Conservation (phyloP, 2,113 vertebrate genomes). For the Gavialis gangeticus region DNA sequence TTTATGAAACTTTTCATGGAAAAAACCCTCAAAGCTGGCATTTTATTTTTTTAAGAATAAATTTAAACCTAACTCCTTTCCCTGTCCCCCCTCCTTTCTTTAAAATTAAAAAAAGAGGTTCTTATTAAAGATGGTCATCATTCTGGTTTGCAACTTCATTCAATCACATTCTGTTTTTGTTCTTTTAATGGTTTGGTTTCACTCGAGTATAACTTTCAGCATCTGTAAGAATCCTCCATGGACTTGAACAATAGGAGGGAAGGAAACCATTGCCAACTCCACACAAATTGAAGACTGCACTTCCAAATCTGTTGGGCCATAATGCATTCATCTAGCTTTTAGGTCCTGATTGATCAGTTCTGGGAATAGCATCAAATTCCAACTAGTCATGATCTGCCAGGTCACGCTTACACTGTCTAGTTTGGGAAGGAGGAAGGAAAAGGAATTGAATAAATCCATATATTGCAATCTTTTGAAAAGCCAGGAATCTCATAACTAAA, state of each 20-base stretch:
- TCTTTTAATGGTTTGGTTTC: slow-evolving; percentile 67
- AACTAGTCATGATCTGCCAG: slow-evolving; percentile 50
- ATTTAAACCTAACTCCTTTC: neutral
- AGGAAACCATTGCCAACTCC: slow-evolving; percentile 18
- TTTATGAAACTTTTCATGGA: neutral
- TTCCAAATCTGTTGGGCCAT: slow-evolving; percentile 46
- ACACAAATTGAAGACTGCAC: neutral
- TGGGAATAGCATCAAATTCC: slow-evolving; percentile 68
- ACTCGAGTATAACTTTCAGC: slow-evolving; percentile 46
- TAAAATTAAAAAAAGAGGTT: neutral
- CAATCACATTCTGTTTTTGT: slow-evolving; percentile 57
- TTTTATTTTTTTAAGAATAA: neutral
- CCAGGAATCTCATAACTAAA: slow-evolving; percentile 20
- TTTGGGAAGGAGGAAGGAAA: slow-evolving; percentile 35
- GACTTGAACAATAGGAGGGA: slow-evolving; percentile 50
- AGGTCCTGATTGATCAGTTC: slow-evolving; percentile 59
- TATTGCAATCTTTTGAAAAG: slow-evolving; percentile 12
- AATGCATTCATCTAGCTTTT: slow-evolving; percentile 39
- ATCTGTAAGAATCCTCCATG: slow-evolving; percentile 64
- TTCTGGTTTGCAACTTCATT: slow-evolving; percentile 53
- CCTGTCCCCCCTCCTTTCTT: slow-evolving; percentile 51
- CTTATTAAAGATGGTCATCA: slow-evolving; percentile 54
- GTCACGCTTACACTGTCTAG: slow-evolving; percentile 43
- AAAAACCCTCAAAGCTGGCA: neutral
- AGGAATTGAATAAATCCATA: slow-evolving; percentile 32